Evolutionary conservation across 2,888 invertebrate genomes (phyloP), one percentile per base, ranked within the genome.

Genomic region (Oeneis ivallda): DNA sequence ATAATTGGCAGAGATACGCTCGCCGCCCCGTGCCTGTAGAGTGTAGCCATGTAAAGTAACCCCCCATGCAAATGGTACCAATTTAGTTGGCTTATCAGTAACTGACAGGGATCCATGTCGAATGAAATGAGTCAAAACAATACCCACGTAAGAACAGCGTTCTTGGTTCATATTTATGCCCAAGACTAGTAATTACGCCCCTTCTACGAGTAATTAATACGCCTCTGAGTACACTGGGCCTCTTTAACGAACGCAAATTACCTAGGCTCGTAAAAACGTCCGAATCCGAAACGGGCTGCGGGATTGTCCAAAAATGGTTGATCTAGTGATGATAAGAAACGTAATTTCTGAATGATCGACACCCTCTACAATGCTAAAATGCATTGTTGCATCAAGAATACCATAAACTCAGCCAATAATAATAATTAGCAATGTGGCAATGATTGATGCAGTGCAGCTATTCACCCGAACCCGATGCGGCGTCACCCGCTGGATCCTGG

Each of bases 171-270:
- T 13, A 13, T 13, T 11, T 13, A 41, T 41, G 13, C 13, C 26
- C 26, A 26, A 4, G 5, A 26, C 26, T 26, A 26, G 26, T 26
- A n/a, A n/a, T 70, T 65, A 61, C 56, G 65, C 39, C 60, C 65
- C 64, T 58, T 66, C 59, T 61, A 63, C 58, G 54, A 39, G 67
- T 70, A 70, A 70, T 70, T 70, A 67, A 64, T 58, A 58, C 45
- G 62, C 50, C 63, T 50, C 60, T 49, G 64, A 68, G 63, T 43
- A 63, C 64, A 8, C 47, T 15, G 57, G 63, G 56, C 63, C 62
- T 53, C 49, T 64, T 66, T 66, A 66, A 62, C 64, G 56, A 67
- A 66, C 34, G 60, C 64, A 65, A 65, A 65, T 19, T 62, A 65
- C 39, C 57, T 50, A 19, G 9, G 17, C 53, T 15, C 8, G 37